Conservation (phyloP, 2,113 vertebrate species). For the Myiopsitta monachus region DNA sequence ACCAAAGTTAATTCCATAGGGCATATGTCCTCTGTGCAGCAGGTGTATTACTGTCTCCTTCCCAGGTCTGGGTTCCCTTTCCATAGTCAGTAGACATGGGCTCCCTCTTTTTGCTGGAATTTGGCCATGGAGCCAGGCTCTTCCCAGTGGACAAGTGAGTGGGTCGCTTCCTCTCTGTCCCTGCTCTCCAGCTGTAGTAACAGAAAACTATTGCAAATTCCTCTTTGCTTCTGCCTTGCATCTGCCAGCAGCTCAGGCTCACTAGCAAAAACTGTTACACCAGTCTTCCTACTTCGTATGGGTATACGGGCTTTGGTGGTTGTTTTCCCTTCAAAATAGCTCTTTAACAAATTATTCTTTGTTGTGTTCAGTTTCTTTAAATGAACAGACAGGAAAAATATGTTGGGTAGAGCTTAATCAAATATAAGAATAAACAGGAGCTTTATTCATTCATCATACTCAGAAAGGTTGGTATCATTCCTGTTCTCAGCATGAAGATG, state of each 20-base stretch:
- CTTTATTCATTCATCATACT: not conserved
- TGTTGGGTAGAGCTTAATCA: not conserved
- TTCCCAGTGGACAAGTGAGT: rapidly evolving
- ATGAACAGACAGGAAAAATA: not conserved
- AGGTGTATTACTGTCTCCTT: not conserved
- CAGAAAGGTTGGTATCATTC: not conserved
- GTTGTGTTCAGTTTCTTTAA: not conserved
- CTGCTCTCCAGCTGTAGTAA: not conserved
- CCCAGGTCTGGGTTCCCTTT: not conserved
- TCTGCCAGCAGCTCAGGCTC: not conserved
- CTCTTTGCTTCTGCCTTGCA: not conserved
- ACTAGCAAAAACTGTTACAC: not conserved
- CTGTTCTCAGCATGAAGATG: not conserved
- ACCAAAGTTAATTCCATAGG: not conserved
- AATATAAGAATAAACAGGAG: not conserved
- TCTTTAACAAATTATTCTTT: not conserved
- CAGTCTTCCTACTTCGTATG: not conserved
- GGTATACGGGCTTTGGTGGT: not conserved
- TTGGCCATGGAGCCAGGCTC: rapidly evolving
- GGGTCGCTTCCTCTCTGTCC: not conserved
- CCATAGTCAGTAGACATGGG: rapidly evolving
- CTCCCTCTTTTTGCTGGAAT: not conserved
- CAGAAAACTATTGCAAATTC: not conserved
- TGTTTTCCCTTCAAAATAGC: not conserved
- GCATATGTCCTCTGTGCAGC: not conserved